These are phyloP conservation scores for Luperina nickerlii DNA, from an alignment of 2,888 invertebrate genomes.

Conservation along the genomic window DNA sequence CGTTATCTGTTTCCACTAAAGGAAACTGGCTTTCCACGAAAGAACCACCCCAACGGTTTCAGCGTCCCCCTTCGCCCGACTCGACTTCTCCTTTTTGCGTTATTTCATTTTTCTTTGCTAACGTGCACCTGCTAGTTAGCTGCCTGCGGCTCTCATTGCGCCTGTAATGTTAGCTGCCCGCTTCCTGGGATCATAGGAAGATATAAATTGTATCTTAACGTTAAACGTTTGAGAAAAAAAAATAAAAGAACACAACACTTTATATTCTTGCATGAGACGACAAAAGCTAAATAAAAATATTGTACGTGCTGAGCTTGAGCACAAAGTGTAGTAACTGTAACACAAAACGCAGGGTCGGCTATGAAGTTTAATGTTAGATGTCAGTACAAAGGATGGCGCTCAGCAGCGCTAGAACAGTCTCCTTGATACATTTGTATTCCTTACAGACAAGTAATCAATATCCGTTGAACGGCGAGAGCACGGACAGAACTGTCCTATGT, in stretches of 20 bases:
- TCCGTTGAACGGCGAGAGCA: conserved; percentile 82
- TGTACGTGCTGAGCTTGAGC: conserved; percentile 46
- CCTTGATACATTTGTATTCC: conserved; percentile 89
- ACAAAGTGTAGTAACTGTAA: conserved; percentile 63
- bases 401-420: conserved; percentile 79
- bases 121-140: conserved; percentile 89
- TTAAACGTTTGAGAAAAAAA: conserved; percentile 31
- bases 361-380: conserved; percentile 86
- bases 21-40: conserved; percentile 89
- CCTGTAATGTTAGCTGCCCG: conserved; percentile 75
- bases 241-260: conserved; percentile 9
- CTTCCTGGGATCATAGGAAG: conserved; percentile 70
- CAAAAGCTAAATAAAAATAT: conserved; percentile 57
- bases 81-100: conserved; percentile 87
- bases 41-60: conserved; percentile 86
- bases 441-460: conserved; percentile 89
- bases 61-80: conserved; percentile 78
- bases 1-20: conserved; percentile 90
- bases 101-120: conserved; percentile 89
- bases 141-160: conserved; percentile 83
- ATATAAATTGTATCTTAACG: conserved; percentile 64
- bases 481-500: conserved; percentile 80
- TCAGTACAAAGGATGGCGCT: conserved; percentile 84
- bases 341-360: conserved; percentile 72
- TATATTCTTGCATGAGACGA: conserved; percentile 29